Evolutionary conservation across 1,140 invertebrate genomes (phyloP), one percentile per base, ranked within the genome.

Genomic region (Trigoniulus corallinus): DNA sequence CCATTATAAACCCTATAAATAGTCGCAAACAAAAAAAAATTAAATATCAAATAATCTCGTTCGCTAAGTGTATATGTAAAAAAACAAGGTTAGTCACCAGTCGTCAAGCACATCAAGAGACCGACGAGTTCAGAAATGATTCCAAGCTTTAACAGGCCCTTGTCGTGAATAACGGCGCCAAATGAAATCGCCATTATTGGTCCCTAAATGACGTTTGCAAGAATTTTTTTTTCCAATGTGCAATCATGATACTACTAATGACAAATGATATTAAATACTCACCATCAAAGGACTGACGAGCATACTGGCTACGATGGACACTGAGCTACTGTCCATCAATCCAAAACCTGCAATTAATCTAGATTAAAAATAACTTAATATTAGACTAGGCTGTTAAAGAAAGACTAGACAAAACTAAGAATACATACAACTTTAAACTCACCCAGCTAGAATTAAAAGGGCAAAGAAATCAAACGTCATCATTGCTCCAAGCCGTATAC

Each of bases 101-200:
- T 80, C 0, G 78, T 42, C 26, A 85, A 68, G 15, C 83, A 87
- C 2, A 84, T 58, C 0, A 75, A 64, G 63, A 88, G 79, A 2
- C 83, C 84, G 3, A 81, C 62, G 2, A 75, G 59, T 47, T 87
- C 70, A 54, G 77, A 80, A 39, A 76, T 73, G 0, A 84, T 68
- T 7, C 82, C 82, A 51, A 76, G 73, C 49, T 69, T 70, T 40
- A 80, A 70, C 1, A 85, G 63, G 2, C 70, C 64, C 54, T 69
- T 68, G 61, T 89, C 83, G 13, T 81, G 72, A 59, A 89, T 84
- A 46, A 84, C 80, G 22, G 76, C 75, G 2, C 84, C 84, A 63
- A 88, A 88, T 25, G 84, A 85, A 34, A 82, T 74, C 10, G 82
- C 84, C 76, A 88, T 82, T 10, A 88, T 84, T 0, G 84, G 84